Evolutionary conservation across 1,140 invertebrate species (phyloP).

Genomic region (Telenomus remus): DNA sequence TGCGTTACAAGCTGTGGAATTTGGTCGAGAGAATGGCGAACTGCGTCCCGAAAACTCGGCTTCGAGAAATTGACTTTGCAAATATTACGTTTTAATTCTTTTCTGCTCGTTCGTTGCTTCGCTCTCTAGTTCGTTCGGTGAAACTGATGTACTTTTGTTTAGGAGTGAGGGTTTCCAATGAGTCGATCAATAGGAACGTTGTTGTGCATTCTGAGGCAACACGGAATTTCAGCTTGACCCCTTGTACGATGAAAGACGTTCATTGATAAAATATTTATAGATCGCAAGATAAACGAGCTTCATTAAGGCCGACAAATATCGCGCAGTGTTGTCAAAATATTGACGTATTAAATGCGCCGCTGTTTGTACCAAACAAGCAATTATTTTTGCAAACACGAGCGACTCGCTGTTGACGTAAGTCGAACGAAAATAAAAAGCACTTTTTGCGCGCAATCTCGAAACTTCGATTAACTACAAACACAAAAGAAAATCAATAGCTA

Average conservation of each 20-base stretch:
- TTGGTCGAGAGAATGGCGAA: slow-evolving; percentile 21
- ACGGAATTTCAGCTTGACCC: slow-evolving; percentile 27
- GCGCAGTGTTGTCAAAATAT: slow-evolving; percentile 48
- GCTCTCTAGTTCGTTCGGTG: neutral
- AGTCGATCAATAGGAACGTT: slow-evolving; percentile 22
- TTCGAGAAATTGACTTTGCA: slow-evolving; percentile 23
- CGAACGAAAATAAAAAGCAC: slow-evolving; percentile 30
- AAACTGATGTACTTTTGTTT: slow-evolving; percentile 11
- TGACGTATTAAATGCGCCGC: slow-evolving; percentile 28
- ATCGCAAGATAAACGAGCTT: slow-evolving; percentile 49
- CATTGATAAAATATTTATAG: slow-evolving; percentile 53
- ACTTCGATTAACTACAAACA: no score
- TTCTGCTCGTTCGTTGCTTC: slow-evolving; percentile 1
- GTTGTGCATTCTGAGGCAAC: slow-evolving; percentile 19
- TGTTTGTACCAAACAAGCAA: slow-evolving; percentile 34
- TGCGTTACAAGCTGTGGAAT: slow-evolving; percentile 29
- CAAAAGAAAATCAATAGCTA: no score
- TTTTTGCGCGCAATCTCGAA: neutral
- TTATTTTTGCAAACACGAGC: slow-evolving; percentile 33
- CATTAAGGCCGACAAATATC: slow-evolving; percentile 41
- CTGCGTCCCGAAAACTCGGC: slow-evolving; percentile 1
- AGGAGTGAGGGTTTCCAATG: neutral
- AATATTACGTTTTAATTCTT: slow-evolving; percentile 6
- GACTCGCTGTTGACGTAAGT: slow-evolving; percentile 26
- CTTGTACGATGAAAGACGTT: slow-evolving; percentile 29